Conservation (phyloP, 2,888 invertebrate genomes). For the Diarsia mendica region DNA sequence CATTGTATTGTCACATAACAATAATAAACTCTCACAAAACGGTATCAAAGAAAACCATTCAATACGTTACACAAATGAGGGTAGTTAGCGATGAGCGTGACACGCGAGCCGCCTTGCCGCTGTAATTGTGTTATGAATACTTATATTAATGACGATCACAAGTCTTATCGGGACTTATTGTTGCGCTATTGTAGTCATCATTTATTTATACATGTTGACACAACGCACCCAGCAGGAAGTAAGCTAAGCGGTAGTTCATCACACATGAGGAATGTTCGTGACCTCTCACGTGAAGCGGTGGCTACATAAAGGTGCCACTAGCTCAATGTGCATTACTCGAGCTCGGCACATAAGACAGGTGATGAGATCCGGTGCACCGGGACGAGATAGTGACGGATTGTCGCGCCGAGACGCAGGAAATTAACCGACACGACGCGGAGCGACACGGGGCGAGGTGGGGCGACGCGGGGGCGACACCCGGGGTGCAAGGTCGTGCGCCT, state of each 20-base stretch:
- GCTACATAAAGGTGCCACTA: neutral
- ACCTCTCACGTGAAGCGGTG: neutral
- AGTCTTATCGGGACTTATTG: too few species aligned
- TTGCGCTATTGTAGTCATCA: too few species aligned
- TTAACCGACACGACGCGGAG: slow-evolving; percentile 37
- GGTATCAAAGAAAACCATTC: too few species aligned
- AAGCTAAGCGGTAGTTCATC: neutral
- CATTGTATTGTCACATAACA: too few species aligned
- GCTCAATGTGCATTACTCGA: neutral
- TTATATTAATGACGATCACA: too few species aligned
- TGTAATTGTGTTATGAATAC: too few species aligned
- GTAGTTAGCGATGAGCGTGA: too few species aligned
- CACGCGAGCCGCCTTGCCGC: too few species aligned
- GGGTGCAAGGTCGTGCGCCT: slow-evolving; percentile 3
- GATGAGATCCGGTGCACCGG: slow-evolving; percentile 26
- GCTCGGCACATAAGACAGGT: slow-evolving; percentile 12
- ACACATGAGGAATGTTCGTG: neutral
- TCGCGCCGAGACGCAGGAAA: slow-evolving; percentile 50
- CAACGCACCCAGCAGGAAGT: neutral
- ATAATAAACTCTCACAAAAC: too few species aligned
- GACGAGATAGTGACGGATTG: slow-evolving; percentile 10
- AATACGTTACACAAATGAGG: too few species aligned
- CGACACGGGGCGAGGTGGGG: neutral
- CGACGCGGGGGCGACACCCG: neutral
- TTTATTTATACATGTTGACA: too few species aligned